phyloP scores from a whole-genome alignment of 2,113 vertebrate species.

The Alligator mississippiensis region DNA sequence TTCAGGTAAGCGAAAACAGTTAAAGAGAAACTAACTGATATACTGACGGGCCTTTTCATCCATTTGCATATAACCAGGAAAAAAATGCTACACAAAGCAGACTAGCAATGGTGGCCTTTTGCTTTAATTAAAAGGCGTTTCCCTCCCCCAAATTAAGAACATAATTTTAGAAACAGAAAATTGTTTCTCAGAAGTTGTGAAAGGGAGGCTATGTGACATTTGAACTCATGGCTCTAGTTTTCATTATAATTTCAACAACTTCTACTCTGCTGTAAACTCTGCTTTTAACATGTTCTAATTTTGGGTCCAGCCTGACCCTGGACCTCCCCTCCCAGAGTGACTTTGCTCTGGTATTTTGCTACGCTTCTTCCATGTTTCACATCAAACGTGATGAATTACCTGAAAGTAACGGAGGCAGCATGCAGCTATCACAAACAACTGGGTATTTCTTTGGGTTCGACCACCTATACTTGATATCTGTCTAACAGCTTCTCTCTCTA shows the following conservation, averaged over 20 bases:
- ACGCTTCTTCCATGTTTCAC: neutral
- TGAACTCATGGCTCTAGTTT: neutral
- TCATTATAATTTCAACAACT: neutral
- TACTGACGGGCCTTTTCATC: neutral
- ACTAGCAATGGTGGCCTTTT: neutral
- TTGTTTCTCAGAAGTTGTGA: neutral
- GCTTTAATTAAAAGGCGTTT: neutral
- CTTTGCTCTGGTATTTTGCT: neutral
- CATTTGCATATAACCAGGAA: neutral
- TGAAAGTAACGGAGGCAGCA: neutral
- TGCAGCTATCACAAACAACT: neutral
- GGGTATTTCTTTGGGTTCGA: neutral
- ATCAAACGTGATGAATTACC: neutral
- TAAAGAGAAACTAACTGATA: neutral
- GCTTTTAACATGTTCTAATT: neutral
- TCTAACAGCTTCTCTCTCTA: neutral
- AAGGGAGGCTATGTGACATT: neutral
- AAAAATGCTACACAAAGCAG: neutral
- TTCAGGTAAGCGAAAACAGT: neutral
- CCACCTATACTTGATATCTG: neutral
- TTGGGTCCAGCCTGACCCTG: neutral
- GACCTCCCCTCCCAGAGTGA: neutral
- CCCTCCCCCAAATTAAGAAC: neutral
- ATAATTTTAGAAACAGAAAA: neutral
- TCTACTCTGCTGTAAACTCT: neutral